These are phyloP conservation scores for Adineta ricciae DNA, from an alignment of 2,888 invertebrate genomes.

Conservation along the genomic window DNA sequence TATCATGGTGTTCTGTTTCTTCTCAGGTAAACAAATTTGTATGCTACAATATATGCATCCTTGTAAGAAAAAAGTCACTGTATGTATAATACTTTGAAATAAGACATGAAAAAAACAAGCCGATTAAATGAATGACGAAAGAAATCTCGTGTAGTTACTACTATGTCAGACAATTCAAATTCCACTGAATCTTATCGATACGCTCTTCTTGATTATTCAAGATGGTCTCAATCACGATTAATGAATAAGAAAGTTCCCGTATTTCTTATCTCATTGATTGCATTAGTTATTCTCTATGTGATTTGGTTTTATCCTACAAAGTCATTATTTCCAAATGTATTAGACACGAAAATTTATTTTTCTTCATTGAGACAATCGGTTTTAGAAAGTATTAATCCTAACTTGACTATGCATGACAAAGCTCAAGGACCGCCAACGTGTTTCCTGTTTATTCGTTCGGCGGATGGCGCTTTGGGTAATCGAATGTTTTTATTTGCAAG, in stretches of 20 bases:
- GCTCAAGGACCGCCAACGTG: background rate
- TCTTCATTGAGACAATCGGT: background rate
- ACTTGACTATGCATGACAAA: background rate
- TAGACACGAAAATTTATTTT: background rate
- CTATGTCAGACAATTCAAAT: too few species aligned
- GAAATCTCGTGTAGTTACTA: too few species aligned
- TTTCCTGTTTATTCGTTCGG: background rate
- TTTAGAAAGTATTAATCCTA: background rate
- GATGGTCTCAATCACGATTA: background rate
- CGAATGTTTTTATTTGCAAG: conserved; percentile 19
- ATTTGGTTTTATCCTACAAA: background rate
- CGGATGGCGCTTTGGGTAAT: background rate
- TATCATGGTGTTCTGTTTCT: too few species aligned
- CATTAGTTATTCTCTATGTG: background rate
- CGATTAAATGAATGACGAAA: too few species aligned
- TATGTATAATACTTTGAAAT: too few species aligned
- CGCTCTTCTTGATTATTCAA: too few species aligned
- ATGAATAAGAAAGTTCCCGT: background rate
- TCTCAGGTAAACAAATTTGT: too few species aligned
- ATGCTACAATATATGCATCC: too few species aligned
- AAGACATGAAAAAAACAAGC: too few species aligned
- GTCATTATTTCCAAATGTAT: background rate
- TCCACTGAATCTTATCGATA: too few species aligned
- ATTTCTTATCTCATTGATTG: background rate
- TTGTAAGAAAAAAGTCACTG: too few species aligned